Evolutionary conservation across 64 coral and sea anemone species (phyloP).

Genomic region (Astreopora myriophthalma): DNA sequence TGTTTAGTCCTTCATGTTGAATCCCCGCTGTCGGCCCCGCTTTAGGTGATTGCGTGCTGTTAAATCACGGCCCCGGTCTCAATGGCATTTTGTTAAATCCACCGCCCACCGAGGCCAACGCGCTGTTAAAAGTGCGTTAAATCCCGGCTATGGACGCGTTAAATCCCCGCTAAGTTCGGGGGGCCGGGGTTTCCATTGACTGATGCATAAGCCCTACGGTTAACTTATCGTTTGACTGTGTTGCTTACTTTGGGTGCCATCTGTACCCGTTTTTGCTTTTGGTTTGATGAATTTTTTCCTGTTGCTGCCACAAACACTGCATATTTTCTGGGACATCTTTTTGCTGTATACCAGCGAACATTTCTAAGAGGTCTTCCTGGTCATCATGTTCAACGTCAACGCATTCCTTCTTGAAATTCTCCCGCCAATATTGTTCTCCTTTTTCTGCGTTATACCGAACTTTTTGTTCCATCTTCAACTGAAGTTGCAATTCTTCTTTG

Average conservation of each 20-base stretch:
- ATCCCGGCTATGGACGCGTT: too few relatives aligned
- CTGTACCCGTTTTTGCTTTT: conserved; percentile 7
- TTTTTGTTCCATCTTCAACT: background rate
- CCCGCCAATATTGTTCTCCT: background rate
- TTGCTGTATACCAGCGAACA: background rate
- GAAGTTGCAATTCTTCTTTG: background rate
- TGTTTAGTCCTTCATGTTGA: too few relatives aligned
- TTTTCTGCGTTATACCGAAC: background rate
- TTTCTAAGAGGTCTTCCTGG: background rate
- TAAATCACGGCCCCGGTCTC: too few relatives aligned
- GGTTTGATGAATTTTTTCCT: conserved; percentile 24
- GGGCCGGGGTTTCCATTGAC: too few relatives aligned
- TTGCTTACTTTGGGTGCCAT: conserved; percentile 52
- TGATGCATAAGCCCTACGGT: too few relatives aligned
- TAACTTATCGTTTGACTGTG: background rate
- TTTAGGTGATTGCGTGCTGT: too few relatives aligned
- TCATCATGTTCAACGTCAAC: background rate
- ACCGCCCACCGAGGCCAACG: too few relatives aligned
- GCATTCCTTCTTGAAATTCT: background rate
- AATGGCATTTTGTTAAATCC: too few relatives aligned
- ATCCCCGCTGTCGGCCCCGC: too few relatives aligned
- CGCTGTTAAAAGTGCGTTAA: too few relatives aligned
- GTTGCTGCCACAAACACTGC: conserved; percentile 30
- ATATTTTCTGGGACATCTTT: conserved; percentile 33
- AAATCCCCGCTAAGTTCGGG: too few relatives aligned